Percentiles rank a stretch among this genome's conserved stretches.
phyloP scores from a whole-genome alignment of 2,113 vertebrate genomes.

The Ramphastos sulfuratus region DNA sequence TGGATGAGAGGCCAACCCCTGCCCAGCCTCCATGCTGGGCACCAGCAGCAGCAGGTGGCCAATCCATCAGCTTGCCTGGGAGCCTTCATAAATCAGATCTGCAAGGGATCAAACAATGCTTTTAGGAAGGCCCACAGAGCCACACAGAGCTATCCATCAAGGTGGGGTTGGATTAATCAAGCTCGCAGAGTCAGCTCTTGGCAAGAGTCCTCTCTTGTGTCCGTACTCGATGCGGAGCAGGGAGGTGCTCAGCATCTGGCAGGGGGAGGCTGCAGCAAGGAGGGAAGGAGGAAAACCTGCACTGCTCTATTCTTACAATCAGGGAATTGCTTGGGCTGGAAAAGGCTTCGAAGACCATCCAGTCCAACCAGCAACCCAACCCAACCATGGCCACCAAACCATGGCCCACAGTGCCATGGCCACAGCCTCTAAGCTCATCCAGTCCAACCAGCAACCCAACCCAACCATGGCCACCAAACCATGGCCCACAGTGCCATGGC shows the following conservation, averaged over 20 bases:
- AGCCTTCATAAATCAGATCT: constrained; percentile 67
- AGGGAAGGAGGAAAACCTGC: not conserved
- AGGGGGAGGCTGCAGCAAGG: not conserved
- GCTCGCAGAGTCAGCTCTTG: not conserved
- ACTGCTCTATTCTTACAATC: not conserved
- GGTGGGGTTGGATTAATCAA: not conserved
- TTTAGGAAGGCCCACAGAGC: constrained; percentile 52
- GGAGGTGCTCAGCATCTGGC: not conserved
- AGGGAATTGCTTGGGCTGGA: too few species aligned
- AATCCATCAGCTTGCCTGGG: constrained; percentile 63
- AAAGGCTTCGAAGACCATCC: too few species aligned
- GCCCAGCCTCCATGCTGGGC: not conserved
- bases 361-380: too few species aligned
- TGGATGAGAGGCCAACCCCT: constrained; percentile 6
- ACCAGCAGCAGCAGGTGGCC: not conserved
- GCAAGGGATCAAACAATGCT: constrained; percentile 55
- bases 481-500: too few species aligned
- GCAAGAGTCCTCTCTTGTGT: not conserved
- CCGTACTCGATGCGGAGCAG: not conserved
- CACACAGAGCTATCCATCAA: constrained; percentile 30
- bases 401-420: too few species aligned
- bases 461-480: too few species aligned
- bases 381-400: too few species aligned
- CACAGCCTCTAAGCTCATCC: too few species aligned
- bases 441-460: too few species aligned